These are phyloP conservation scores for Caenorhabditis tropicalis DNA, from an alignment of 1,140 invertebrate genomes.

Conservation along the genomic window DNA sequence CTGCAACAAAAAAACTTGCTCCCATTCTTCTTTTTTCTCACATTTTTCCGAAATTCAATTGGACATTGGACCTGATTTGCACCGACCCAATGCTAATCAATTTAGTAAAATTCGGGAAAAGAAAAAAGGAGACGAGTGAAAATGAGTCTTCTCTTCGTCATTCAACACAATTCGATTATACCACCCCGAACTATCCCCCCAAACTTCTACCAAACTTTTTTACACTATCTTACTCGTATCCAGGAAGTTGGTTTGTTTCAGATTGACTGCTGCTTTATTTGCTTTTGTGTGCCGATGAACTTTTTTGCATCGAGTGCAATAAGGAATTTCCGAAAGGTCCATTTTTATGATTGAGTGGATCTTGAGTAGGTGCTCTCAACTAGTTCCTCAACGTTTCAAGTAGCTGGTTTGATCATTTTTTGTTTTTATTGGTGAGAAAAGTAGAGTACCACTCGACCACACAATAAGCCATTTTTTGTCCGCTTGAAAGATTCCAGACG, in stretches of 20 bases:
- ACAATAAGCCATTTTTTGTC: slow-evolving; percentile 22
- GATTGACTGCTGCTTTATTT: not conserved
- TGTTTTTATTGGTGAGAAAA: slow-evolving; percentile 22
- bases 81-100: not conserved
- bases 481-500: slow-evolving; percentile 37
- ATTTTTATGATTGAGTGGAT: slow-evolving; percentile 39
- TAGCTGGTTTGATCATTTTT: slow-evolving; percentile 38
- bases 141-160: slow-evolving; percentile 32
- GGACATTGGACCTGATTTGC: slow-evolving; percentile 18
- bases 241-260: not conserved
- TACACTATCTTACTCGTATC: not conserved
- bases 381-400: slow-evolving; percentile 35
- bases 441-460: slow-evolving; percentile 23
- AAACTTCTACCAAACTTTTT: not conserved
- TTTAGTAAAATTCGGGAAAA: not conserved
- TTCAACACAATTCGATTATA: not conserved
- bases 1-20: not conserved
- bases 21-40: not conserved
- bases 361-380: slow-evolving; percentile 15
- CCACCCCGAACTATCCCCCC: not conserved
- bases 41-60: not conserved
- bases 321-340: not conserved
- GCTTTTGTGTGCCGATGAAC: not conserved
- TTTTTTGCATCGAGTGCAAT: not conserved
- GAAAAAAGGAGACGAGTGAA: slow-evolving; percentile 16